These are phyloP conservation scores for Nesogale talazaci DNA, from an alignment of 2,113 vertebrate genomes.

Conservation along the genomic window DNA sequence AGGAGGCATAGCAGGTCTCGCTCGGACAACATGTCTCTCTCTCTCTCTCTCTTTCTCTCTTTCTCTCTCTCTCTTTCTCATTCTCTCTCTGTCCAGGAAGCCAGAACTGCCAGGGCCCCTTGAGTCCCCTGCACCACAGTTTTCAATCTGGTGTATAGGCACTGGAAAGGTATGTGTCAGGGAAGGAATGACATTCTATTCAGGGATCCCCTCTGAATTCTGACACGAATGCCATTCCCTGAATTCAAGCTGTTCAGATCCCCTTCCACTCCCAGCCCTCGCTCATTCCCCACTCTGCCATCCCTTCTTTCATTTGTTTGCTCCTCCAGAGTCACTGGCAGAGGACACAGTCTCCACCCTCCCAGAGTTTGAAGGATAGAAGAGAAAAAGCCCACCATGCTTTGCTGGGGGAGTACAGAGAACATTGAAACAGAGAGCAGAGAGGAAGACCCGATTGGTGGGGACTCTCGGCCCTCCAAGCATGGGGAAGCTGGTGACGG, in stretches of 20 bases:
- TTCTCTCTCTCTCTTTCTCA: background rate
- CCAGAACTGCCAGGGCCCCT: constrained; percentile 61
- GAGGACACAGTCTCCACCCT: background rate
- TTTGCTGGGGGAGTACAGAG: background rate
- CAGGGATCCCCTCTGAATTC: background rate
- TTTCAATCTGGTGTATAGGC: background rate
- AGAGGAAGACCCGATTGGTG: background rate
- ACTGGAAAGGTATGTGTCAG: constrained; percentile 7
- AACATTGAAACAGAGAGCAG: background rate
- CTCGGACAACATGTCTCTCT: background rate
- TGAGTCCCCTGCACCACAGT: background rate
- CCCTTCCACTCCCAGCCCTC: background rate
- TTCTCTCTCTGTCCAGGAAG: constrained; percentile 60
- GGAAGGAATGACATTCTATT: background rate
- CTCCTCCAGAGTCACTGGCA: background rate
- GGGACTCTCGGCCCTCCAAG: background rate
- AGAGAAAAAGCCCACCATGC: background rate
- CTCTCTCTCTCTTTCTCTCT: background rate
- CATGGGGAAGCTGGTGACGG: background rate
- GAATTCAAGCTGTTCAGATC: background rate
- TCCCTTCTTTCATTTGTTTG: background rate
- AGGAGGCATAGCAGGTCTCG: background rate
- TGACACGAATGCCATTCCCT: background rate
- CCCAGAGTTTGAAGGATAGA: background rate
- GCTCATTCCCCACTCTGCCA: too few relatives aligned